Base-by-base conservation (phyloP, 2,113 vertebrate species). In the Neomonachus schauinslandi region DNA sequence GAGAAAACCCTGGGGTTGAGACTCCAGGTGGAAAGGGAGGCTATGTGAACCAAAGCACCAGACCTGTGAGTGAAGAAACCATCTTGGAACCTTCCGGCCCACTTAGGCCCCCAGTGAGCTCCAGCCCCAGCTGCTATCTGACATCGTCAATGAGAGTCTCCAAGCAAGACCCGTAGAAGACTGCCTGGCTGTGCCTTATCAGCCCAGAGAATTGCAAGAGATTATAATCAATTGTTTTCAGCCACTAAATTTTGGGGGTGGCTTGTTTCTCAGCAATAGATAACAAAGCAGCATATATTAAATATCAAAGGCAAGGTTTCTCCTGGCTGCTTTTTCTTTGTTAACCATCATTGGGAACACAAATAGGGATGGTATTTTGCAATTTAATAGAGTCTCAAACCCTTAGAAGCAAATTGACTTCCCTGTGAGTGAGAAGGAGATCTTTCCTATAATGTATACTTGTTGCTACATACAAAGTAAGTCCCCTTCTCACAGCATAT, bases 201-300 rank as follows among this genome's bases (percentile, higher is more conserved):
- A 91, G 49, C 76, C 26, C n/a, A 61, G 36, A 82, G 49, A 86
- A 83, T 39, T 89, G 39, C 14, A 51, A 61, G 39, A 86, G 12
- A 74, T 18, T 63, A 65, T 49, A 67, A 65, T 93, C 92, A 80
- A 53, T 67, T 86, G 42, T 86, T 87, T 90, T 88, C 61, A 88
- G 28, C 39, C 53, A 74, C 81, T 88, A 53, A 6, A n/a, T 91
- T 91, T 96, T 46, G 53, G 46, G 42, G 24, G 26, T 91, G 36
- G 42, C 33, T 95, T 96, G 72, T 89, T 96, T 94, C 69, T 61
- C 8, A 79, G 49, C 24, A 93, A 63, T 82, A 63, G n/a, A 89
- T 94, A 94, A 93, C 26, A 85, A 92, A 94, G 53, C 14, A 84
- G 57, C 63, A 92, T 67, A 55, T 49, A 69, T 15, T 94, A 49